Evolutionary conservation across 2,113 vertebrate species (phyloP), one percentile per base, ranked within the genome.

Genomic region (Vidua chalybeata): DNA sequence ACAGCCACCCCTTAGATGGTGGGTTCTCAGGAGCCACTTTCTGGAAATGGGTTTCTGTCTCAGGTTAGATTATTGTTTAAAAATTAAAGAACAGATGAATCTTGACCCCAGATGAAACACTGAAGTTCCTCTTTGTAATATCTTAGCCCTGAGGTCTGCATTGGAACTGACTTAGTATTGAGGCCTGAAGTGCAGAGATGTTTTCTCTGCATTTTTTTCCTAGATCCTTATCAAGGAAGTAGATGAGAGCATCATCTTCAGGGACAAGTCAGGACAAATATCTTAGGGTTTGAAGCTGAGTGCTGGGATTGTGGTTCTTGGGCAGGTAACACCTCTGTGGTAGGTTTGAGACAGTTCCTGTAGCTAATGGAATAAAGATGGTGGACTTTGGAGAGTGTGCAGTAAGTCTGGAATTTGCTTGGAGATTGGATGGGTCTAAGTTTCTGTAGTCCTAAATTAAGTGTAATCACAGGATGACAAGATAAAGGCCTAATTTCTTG

Each of bases 141-240:
- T 84, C 76, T 81, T 82, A 89, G 49, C 86, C 68, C n/a, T 4
- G 3, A 79, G 83, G 83, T 90, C 58, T 93, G 27, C 49, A 33
- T 28, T 96, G 83, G 52, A 90, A 46, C 49, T 58, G 69, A 69
- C 33, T 94, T 92, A 66, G 66, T 92, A 66, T 61, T 92, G 49
- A 75, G 61, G 23, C 61, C 45, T 84, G 5, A 87, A 90, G 56
- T 78, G 37, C 66, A 73, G 80, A 92, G 88, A 39, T 68, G 22
- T 95, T 96, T 93, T 89, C 73, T 87, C 66, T 84, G 45, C 74
- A 58, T 87, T 93, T 97, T 97, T 90, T 96, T 72, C 49, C n/a
- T 89, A 82, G 95, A 96, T 93, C 41, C 28, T 86, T 95, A 95
- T 96, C 79, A 2, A 75, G 58, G n/a, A 89, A 90, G 31, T 58